Evolutionary conservation across 2,113 vertebrate genomes (phyloP), one percentile per base, ranked within the genome.

Genomic region (Neogobius melanostomus): DNA sequence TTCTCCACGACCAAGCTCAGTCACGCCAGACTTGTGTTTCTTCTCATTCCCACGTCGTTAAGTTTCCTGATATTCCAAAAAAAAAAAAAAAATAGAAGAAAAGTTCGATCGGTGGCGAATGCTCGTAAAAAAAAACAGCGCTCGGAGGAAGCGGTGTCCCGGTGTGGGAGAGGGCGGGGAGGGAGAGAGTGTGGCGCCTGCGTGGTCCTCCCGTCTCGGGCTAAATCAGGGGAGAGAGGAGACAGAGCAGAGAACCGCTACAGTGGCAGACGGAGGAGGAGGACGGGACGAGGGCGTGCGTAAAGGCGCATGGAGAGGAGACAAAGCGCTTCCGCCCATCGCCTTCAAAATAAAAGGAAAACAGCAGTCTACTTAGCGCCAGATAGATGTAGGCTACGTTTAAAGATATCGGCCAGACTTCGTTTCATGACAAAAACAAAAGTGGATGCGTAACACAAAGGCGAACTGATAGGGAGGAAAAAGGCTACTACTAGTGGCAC

Each of bases 1-100:
- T 71, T 87, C 77, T 80, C 76, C 84, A 61, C 75, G 52, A 11
- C 69, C 11, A 60, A 75, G 4, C 28, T 36, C 28, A 83, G 69
- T 89, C 82, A 89, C 66, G 44, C 66, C 6, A 66, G 65, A 12
- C 61, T 45, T 17, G 15, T 51, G 16, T 75, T 2, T 49, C 56
- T 15, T 2, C 61, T 83, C 82, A 83, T 87, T 75, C 75, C 73
- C 36, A 28, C 56, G n/a, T 16, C 16, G 10, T 53, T 47, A 7
- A 17, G 11, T 11, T 16, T 48, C 44, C 16, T 11, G 56, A 43
- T 42, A 59, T 42, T 28, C 21, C 28, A 6, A 47, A 47, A 47
- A 51, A 42, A 3, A 44, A 2, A 1, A 21, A 21, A 1, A 21
- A 21, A 21, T 21, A 21, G 21, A 21, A 21, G 21, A 21, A 21